Evolutionary conservation across 2,113 vertebrate species (phyloP), one percentile per base, ranked within the genome.

Genomic region (Amphiprion percula): DNA sequence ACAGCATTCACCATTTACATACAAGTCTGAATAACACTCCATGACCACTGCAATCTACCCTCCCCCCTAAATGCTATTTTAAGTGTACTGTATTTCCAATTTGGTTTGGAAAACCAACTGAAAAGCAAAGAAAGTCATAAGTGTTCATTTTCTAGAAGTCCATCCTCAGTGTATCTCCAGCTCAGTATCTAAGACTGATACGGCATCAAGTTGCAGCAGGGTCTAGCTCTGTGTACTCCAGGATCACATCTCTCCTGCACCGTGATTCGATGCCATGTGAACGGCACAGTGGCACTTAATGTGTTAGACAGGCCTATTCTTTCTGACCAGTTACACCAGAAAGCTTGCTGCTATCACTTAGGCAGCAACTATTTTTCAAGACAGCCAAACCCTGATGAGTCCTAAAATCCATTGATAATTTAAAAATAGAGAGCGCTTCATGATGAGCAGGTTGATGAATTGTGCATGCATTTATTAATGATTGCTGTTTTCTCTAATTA

Each of bases 321-420:
- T 76, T 65, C 74, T 82, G 77, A 73, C 59, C 82, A 89, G 55
- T 90, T 86, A 87, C 77, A 66, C 26, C 69, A 63, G 60, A 73
- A 79, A 62, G 39, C 68, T 69, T 59, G 76, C 78, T 81, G 84
- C 67, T 78, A 47, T 78, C 33, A 55, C 9, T 49, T 44, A 64
- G 65, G 59, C 65, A 65, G 68, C 50, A 33, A n/a, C 49, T 10
- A 21, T 52, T 52, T 52, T 52, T 44, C 14, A 12, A 44, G 14
- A 44, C 41, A 15, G 14, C 41, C 3, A 15, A 44, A 15, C 41
- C 41, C 41, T 44, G 41, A 44, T 44, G 12, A 44, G 41, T 15
- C 10, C 41, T 1, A 15, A 44, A 44, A 44, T 14, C 11, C 41
- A 44, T 44, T 44, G 41, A 15, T 44, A 44, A 44, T 44, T 44